These are phyloP conservation scores for Laterallus jamaicensis DNA, from an alignment of 2,113 vertebrate genomes.

Conservation along the genomic window DNA sequence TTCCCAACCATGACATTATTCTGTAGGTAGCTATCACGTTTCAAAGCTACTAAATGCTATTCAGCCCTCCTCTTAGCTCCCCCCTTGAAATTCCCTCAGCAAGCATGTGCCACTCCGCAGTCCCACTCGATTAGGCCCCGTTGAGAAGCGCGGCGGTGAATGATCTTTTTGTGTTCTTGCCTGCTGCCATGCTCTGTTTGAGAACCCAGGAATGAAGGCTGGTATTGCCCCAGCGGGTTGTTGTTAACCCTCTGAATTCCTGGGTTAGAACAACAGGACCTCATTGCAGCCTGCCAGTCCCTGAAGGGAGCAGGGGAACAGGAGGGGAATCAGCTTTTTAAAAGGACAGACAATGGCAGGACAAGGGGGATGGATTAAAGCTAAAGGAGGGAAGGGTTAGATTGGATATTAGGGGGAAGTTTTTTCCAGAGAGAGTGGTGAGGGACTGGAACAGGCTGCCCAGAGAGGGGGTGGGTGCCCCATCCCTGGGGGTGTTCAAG, in stretches of 20 bases:
- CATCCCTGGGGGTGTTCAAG: too few species aligned
- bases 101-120: constrained; percentile 50
- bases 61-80: constrained; percentile 34
- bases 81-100: constrained; percentile 65
- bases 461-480: too few species aligned
- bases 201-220: constrained; percentile 19
- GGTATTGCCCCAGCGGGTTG: too few species aligned
- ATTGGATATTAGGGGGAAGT: too few species aligned
- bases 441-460: too few species aligned
- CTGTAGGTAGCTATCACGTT: constrained; percentile 76
- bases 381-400: too few species aligned
- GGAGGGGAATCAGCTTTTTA: too few species aligned
- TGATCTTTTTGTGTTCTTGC: constrained; percentile 74
- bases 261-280: background rate
- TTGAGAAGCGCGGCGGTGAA: constrained; percentile 72
- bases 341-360: too few species aligned
- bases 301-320: too few species aligned
- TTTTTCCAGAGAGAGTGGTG: too few species aligned
- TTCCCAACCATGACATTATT: constrained; percentile 60
- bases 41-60: constrained; percentile 77
- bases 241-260: constrained; percentile 32
- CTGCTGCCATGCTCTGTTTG: constrained; percentile 21
- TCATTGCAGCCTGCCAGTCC: too few species aligned
- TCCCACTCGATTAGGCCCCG: constrained; percentile 77
- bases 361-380: too few species aligned